Evolutionary conservation across 2,888 invertebrate genomes (phyloP).

Genomic region (Campaea margaritaria): DNA sequence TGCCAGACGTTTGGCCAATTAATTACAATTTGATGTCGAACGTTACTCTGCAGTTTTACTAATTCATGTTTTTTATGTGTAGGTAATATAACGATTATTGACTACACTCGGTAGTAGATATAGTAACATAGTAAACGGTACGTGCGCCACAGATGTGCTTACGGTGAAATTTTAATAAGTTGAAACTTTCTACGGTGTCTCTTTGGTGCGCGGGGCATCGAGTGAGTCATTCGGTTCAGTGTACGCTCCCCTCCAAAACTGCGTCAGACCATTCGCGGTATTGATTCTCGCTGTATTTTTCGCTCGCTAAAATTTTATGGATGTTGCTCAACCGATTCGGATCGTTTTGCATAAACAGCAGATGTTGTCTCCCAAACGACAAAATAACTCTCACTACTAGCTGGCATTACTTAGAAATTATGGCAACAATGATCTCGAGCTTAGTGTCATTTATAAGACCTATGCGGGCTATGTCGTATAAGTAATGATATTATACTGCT

Average conservation of each 20-base stretch:
- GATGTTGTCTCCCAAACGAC: conserved; percentile 12
- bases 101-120: conserved; percentile 53
- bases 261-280: conserved; percentile 45
- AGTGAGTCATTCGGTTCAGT: conserved; percentile 67
- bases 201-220: conserved; percentile 49
- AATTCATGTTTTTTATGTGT: background rate
- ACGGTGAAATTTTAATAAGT: conserved; percentile 83
- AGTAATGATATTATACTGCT: no score
- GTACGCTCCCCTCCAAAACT: conserved; percentile 61
- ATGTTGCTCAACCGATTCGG: conserved; percentile 48
- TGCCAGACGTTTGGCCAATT: conserved; percentile 15
- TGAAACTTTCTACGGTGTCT: conserved; percentile 74
- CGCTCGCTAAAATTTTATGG: conserved; percentile 41
- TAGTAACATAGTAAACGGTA: conserved; percentile 50
- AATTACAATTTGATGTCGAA: conserved; percentile 4
- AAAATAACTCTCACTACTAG: background rate
- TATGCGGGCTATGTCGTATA: no score
- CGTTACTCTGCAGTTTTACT: conserved; percentile 18
- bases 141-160: conserved; percentile 65
- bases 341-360: conserved; percentile 42
- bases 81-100: conserved; percentile 8
- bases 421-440: no score
- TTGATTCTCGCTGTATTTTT: conserved; percentile 51
- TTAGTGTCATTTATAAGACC: no score
- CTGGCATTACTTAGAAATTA: no score